Conservation (phyloP, 2,888 invertebrate species). For the Drosophila pseudotakahashii region DNA sequence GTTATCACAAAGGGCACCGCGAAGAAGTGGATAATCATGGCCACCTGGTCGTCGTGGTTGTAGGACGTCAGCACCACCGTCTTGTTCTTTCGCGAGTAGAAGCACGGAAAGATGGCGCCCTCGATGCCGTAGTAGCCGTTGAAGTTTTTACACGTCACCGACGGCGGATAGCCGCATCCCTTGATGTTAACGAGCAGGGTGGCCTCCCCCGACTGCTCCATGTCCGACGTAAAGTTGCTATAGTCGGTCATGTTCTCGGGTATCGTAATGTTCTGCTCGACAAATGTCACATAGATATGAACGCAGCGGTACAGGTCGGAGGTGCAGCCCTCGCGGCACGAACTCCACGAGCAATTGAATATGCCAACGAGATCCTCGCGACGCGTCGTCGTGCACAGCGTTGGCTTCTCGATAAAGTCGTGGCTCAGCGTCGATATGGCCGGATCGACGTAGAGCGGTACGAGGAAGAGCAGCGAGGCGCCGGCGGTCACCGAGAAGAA, state of each 20-base stretch:
- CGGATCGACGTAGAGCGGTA: constrained; percentile 92
- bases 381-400: constrained; percentile 92
- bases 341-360: constrained; percentile 95
- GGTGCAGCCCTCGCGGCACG: constrained; percentile 95
- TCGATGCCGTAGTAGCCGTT: constrained; percentile 90
- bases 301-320: constrained; percentile 90
- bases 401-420: constrained; percentile 93
- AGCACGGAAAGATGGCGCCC: constrained; percentile 92
- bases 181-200: constrained; percentile 93
- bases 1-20: constrained; percentile 93
- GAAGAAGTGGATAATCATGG: constrained; percentile 92
- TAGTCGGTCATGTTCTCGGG: constrained; percentile 84
- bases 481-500: constrained; percentile 90
- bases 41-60: constrained; percentile 92
- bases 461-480: constrained; percentile 89
- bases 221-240: constrained; percentile 83
- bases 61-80: constrained; percentile 93
- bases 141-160: constrained; percentile 92
- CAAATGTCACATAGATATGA: constrained; percentile 87
- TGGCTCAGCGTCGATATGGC: constrained; percentile 94
- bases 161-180: constrained; percentile 95
- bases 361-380: constrained; percentile 93
- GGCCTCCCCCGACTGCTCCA: constrained; percentile 85
- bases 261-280: constrained; percentile 84
- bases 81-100: constrained; percentile 93